Evolutionary conservation across 1,140 invertebrate genomes (phyloP).

Genomic region (Drosophila insularis): DNA sequence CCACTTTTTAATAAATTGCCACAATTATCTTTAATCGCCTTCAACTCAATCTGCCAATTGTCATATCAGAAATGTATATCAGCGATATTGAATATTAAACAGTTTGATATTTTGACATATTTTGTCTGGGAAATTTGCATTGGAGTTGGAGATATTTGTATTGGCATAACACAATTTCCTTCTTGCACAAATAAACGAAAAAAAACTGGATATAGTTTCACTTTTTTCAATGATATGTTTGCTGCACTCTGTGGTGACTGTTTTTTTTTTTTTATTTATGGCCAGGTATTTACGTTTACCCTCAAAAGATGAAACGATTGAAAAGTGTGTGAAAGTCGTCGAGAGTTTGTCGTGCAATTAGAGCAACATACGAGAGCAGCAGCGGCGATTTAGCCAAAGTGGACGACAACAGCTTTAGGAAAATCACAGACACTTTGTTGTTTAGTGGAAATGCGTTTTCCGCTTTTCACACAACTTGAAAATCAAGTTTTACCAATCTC

Average conservation of each 20-base stretch:
- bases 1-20: too few species aligned
- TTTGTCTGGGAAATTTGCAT: background rate
- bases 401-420: conserved; percentile 48
- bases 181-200: background rate
- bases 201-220: conserved; percentile 3
- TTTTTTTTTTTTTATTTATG: background rate
- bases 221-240: conserved; percentile 5
- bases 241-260: background rate
- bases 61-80: conserved; percentile 16
- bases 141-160: too few species aligned
- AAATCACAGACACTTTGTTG: conserved; percentile 36
- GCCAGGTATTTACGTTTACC: conserved; percentile 26
- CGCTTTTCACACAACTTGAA: conserved; percentile 46
- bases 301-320: conserved; percentile 47
- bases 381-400: conserved; percentile 14
- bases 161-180: conserved; percentile 5
- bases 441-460: conserved; percentile 50
- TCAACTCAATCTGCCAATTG: conserved; percentile 6
- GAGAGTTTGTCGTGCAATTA: conserved; percentile 61
- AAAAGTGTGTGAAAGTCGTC: conserved; percentile 59
- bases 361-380: conserved; percentile 49
- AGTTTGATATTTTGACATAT: background rate
- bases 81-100: background rate
- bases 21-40: too few species aligned
- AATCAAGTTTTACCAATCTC: conserved; percentile 52